phyloP scores from a whole-genome alignment of 2,888 invertebrate species.

The Synanthedon andrenaeformis region DNA sequence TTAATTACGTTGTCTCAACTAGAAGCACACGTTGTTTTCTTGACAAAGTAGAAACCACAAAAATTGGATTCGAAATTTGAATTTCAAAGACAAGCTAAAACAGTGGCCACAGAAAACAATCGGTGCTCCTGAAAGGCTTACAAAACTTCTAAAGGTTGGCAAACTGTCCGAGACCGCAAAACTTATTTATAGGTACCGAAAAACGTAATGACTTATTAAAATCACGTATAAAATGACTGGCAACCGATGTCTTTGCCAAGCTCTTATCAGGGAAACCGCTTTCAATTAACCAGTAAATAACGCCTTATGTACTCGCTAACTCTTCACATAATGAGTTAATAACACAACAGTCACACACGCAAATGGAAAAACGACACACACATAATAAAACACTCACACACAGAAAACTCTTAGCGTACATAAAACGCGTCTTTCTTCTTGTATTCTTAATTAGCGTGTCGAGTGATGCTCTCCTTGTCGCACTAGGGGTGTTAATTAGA shows the following conservation, averaged over 20 bases:
- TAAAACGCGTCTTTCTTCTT: slow-evolving; percentile 74
- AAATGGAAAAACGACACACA: slow-evolving; percentile 43
- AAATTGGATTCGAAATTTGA: too few relatives aligned
- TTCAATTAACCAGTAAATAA: slow-evolving; percentile 67
- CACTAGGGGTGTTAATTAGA: slow-evolving; percentile 57
- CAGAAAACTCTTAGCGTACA: slow-evolving; percentile 51
- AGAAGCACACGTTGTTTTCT: too few relatives aligned
- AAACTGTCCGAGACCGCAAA: slow-evolving; percentile 1
- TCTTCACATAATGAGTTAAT: slow-evolving; percentile 70
- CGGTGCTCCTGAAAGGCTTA: background rate
- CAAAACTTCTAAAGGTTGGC: background rate
- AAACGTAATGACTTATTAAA: slow-evolving; percentile 22
- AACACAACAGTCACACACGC: slow-evolving; percentile 53
- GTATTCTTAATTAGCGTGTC: slow-evolving; percentile 79
- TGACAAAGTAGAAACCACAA: too few relatives aligned
- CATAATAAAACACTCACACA: slow-evolving; percentile 29
- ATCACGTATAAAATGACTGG: slow-evolving; percentile 16
- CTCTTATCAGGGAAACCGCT: slow-evolving; percentile 59
- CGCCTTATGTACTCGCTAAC: slow-evolving; percentile 58
- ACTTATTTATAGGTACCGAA: slow-evolving; percentile 15
- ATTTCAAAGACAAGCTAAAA: too few relatives aligned
- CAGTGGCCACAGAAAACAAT: background rate
- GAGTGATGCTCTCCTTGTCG: slow-evolving; percentile 49
- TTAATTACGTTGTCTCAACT: too few relatives aligned
- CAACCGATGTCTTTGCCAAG: slow-evolving; percentile 45